Conservation (phyloP, 2,797 vertebrate genomes). For the Discoglossus pictus region DNA sequence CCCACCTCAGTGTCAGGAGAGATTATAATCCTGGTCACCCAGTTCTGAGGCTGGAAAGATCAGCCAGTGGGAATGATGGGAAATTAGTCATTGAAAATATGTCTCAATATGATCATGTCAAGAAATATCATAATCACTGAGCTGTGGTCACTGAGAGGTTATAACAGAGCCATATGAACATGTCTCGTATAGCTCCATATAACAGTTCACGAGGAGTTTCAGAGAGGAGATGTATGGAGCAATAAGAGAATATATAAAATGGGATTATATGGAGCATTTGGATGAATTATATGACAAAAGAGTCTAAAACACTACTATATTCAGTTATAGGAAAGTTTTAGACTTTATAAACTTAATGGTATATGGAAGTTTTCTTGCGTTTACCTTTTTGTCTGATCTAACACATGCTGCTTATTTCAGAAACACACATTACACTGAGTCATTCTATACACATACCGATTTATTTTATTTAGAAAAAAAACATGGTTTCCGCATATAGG, state of each 20-base stretch:
- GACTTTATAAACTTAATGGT: too few relatives aligned
- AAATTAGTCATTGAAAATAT: constrained; percentile 19
- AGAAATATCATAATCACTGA: neutral
- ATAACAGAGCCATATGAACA: neutral
- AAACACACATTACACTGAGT: too few relatives aligned
- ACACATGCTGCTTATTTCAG: too few relatives aligned
- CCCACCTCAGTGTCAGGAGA: constrained; percentile 48
- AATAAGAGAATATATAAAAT: neutral
- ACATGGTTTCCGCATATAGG: too few relatives aligned
- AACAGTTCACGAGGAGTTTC: neutral
- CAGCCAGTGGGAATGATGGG: constrained; percentile 24
- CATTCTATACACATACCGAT: too few relatives aligned
- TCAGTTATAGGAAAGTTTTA: too few relatives aligned
- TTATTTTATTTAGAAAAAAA: too few relatives aligned
- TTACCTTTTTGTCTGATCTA: too few relatives aligned
- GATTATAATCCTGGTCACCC: constrained; percentile 37
- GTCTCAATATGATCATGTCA: neutral
- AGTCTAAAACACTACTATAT: too few relatives aligned
- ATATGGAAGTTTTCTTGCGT: too few relatives aligned
- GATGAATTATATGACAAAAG: too few relatives aligned
- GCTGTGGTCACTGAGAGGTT: neutral
- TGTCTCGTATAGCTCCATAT: too few relatives aligned
- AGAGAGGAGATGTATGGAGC: neutral
- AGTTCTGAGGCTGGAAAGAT: constrained; percentile 9
- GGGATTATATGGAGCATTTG: neutral